These are phyloP conservation scores for Mythimna lalbum DNA, from an alignment of 2,888 invertebrate species.

Conservation along the genomic window DNA sequence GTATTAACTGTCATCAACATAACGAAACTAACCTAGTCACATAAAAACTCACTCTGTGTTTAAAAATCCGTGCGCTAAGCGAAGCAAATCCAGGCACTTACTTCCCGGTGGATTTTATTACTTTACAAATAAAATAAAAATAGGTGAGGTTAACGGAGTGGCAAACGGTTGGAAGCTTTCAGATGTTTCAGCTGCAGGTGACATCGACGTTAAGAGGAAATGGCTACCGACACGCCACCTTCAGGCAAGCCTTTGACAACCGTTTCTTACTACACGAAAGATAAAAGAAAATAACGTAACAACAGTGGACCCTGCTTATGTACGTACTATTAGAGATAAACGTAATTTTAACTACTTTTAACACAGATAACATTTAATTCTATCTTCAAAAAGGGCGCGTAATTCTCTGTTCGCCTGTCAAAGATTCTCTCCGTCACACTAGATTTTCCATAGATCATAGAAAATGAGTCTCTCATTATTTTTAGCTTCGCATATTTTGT, in stretches of 20 bases:
- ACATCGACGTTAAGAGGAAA: conserved; percentile 76
- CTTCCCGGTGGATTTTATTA: conserved; percentile 53
- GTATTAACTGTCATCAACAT: neutral
- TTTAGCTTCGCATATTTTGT: too few species aligned
- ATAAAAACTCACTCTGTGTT: neutral
- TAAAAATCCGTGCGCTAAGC: conserved; percentile 11
- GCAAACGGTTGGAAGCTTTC: conserved; percentile 86
- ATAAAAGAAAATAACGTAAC: conserved; percentile 46
- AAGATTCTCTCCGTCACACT: neutral
- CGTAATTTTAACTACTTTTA: too few species aligned
- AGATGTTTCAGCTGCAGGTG: conserved; percentile 78
- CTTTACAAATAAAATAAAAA: conserved; percentile 65
- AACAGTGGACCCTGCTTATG: conserved; percentile 16
- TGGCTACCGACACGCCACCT: conserved; percentile 73
- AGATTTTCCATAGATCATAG: neutral
- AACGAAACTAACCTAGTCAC: neutral
- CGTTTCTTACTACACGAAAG: conserved; percentile 48
- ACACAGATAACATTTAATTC: too few species aligned
- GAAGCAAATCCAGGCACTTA: conserved; percentile 42
- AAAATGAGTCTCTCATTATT: too few species aligned
- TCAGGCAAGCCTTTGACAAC: conserved; percentile 57
- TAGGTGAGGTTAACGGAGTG: conserved; percentile 77
- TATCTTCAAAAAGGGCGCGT: too few species aligned
- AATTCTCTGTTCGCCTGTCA: too few species aligned
- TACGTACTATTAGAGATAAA: too few species aligned